phyloP scores from a whole-genome alignment of 2,113 vertebrate genomes.

The Siphamia tubifer region DNA sequence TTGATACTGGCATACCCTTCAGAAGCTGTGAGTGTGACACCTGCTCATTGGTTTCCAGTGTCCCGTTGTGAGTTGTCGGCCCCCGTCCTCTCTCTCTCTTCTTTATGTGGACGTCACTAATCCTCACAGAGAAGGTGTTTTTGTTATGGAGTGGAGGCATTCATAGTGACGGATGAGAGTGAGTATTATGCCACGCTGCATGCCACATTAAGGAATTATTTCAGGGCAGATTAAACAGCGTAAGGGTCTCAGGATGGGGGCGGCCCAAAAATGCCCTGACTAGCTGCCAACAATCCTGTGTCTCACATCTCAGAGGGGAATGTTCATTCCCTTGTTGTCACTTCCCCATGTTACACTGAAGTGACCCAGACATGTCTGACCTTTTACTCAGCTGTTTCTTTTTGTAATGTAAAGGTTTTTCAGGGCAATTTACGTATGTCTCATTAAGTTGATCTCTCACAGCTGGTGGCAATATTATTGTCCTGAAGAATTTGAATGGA shows the following conservation, averaged over 20 bases:
- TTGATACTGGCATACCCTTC: constrained; percentile 42
- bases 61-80: constrained; percentile 31
- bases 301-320: constrained; percentile 45
- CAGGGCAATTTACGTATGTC: background rate
- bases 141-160: constrained; percentile 49
- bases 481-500: constrained; percentile 12
- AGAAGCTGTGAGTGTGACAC: constrained; percentile 44
- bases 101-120: constrained; percentile 52
- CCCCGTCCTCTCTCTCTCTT: constrained; percentile 24
- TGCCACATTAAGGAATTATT: constrained; percentile 68
- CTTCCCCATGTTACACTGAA: constrained; percentile 29
- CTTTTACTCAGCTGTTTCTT: constrained; percentile 34
- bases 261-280: constrained; percentile 55
- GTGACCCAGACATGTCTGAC: constrained; percentile 45
- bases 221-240: constrained; percentile 62
- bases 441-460: constrained; percentile 35
- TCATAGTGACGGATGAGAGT: constrained; percentile 48
- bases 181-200: constrained; percentile 53
- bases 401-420: constrained; percentile 16
- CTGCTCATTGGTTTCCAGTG: constrained; percentile 39
- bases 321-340: constrained; percentile 32
- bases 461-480: constrained; percentile 41
- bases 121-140: constrained; percentile 61
- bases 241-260: constrained; percentile 25
- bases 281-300: constrained; percentile 45